phyloP scores from a whole-genome alignment of 2,888 invertebrate genomes.

The Anarsia innoxiella region DNA sequence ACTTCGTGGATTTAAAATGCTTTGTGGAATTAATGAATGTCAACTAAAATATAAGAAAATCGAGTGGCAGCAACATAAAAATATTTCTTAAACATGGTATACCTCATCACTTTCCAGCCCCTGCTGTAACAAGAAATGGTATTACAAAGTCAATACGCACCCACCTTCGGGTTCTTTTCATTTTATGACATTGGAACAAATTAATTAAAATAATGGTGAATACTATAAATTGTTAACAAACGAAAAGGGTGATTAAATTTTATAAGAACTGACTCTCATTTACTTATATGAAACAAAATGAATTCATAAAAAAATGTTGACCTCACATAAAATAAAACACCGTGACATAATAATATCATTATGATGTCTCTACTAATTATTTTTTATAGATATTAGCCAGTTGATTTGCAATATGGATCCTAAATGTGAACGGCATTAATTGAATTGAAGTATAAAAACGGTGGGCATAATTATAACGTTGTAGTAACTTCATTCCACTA shows the following conservation, averaged over 20 bases:
- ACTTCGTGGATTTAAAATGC: conserved; percentile 64
- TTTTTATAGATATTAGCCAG: conserved; percentile 30
- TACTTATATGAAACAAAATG: no score
- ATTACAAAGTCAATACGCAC: conserved; percentile 75
- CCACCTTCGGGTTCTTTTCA: conserved; percentile 68
- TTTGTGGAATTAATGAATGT: conserved; percentile 69
- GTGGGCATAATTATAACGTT: conserved; percentile 46
- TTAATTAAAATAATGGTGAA: no score
- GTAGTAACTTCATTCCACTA: conserved; percentile 61
- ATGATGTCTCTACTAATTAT: no score
- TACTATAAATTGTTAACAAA: no score
- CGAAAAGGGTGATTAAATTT: conserved; percentile 8
- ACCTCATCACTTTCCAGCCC: conserved; percentile 96
- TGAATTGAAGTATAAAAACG: conserved; percentile 35
- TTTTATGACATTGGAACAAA: conserved; percentile 25
- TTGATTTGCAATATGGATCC: conserved; percentile 34
- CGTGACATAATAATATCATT: conserved; percentile 35
- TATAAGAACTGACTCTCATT: no score
- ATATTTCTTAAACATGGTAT: conserved; percentile 76
- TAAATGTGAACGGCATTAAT: conserved; percentile 39
- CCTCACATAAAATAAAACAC: conserved; percentile 26
- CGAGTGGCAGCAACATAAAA: conserved; percentile 74
- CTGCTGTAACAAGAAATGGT: conserved; percentile 85
- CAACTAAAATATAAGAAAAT: conserved; percentile 69
- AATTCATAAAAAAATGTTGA: no score